These are phyloP conservation scores for Cantharis nigra DNA, from an alignment of 2,888 invertebrate species.

Conservation along the genomic window DNA sequence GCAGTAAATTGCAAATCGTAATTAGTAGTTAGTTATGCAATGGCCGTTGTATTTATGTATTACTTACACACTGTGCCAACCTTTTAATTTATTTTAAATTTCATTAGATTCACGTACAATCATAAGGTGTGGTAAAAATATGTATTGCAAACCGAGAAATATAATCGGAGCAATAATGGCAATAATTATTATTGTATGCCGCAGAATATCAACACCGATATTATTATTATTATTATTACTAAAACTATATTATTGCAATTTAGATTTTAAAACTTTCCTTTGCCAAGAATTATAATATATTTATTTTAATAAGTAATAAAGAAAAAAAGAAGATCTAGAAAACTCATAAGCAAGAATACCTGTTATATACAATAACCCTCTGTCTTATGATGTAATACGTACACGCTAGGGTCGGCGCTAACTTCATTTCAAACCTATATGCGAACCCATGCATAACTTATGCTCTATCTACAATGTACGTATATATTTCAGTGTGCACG, in stretches of 20 bases:
- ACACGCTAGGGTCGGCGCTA: conserved; percentile 35
- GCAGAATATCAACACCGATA: no score
- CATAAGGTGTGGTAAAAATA: background rate
- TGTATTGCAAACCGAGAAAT: background rate
- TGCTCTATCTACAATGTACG: conserved; percentile 36
- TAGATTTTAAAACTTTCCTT: background rate
- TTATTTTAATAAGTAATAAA: conserved; percentile 20
- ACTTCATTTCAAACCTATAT: conserved; percentile 43
- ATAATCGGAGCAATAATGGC: background rate
- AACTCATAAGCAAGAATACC: conserved; percentile 29
- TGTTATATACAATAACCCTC: conserved; percentile 27
- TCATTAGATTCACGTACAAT: background rate
- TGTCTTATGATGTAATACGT: conserved; percentile 36
- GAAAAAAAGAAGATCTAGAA: conserved; percentile 24
- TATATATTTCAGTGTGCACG: conserved; percentile 27
- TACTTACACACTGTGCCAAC: background rate
- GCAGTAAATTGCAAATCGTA: conserved; percentile 21
- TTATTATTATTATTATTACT: no score
- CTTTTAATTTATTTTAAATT: background rate
- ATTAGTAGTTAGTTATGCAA: conserved; percentile 24
- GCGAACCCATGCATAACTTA: conserved; percentile 43
- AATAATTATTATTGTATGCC: no score
- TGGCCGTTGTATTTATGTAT: conserved; percentile 23
- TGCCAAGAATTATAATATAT: background rate
- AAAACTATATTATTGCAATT: no score